These are phyloP conservation scores for Calyptommatus sinebrachiatus DNA, from an alignment of 2,113 vertebrate genomes.

Conservation along the genomic window DNA sequence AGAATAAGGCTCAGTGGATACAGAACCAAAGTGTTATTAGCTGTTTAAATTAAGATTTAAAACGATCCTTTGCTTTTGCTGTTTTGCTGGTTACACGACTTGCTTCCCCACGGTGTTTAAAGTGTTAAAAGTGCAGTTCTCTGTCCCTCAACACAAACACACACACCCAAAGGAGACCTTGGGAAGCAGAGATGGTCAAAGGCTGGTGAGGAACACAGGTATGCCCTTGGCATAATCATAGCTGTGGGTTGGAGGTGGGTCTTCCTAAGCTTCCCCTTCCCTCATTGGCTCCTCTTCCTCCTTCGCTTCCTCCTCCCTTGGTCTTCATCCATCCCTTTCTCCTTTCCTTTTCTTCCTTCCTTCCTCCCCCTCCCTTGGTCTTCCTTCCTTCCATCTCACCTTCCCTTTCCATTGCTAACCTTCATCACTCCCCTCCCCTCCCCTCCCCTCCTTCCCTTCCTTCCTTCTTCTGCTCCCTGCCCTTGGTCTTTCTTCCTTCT, in stretches of 20 bases:
- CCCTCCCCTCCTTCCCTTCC: no score
- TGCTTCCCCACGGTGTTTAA: conserved; percentile 60
- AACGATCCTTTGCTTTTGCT: conserved; percentile 20
- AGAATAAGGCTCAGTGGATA: no score
- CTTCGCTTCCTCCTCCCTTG: background rate
- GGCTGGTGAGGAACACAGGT: conserved; percentile 14
- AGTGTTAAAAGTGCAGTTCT: conserved; percentile 71
- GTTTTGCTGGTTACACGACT: background rate
- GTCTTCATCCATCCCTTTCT: background rate
- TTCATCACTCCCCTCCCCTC: no score
- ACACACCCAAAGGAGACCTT: conserved; percentile 1
- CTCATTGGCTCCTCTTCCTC: no score
- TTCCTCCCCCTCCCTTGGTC: background rate
- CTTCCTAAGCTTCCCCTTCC: background rate
- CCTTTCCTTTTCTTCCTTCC: no score
- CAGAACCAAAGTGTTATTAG: conserved; percentile 64
- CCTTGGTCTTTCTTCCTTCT: no score
- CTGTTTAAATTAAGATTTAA: conserved; percentile 81
- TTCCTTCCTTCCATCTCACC: no score
- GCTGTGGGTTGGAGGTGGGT: background rate
- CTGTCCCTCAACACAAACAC: conserved; percentile 21
- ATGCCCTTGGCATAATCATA: background rate
- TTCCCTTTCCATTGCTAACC: no score
- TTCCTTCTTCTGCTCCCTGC: no score
- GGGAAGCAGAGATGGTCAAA: conserved; percentile 21